Percentiles rank a stretch among this genome's conserved stretches.
Conservation (phyloP, 2,888 invertebrate species). For the Melinopterus prodromus region DNA sequence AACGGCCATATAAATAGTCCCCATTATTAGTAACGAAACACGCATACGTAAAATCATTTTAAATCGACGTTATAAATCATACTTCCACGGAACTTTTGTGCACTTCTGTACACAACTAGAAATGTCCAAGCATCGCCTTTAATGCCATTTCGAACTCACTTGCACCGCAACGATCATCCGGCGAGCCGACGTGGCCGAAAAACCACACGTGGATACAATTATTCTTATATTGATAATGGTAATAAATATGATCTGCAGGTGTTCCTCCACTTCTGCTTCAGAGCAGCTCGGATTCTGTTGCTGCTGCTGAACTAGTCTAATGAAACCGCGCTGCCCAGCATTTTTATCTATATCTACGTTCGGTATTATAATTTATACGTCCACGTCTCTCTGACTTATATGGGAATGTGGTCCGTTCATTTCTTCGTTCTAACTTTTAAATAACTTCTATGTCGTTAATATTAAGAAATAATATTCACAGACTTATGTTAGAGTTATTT, state of each 20-base stretch:
- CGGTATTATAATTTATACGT: background rate
- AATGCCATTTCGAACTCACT: background rate
- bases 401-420: background rate
- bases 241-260: constrained; percentile 30
- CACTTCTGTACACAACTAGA: constrained; percentile 4
- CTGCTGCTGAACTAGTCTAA: constrained; percentile 4
- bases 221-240: constrained; percentile 29
- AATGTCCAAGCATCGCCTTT: background rate
- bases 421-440: background rate
- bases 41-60: background rate
- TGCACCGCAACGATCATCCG: background rate
- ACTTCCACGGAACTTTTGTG: background rate
- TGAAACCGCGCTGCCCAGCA: background rate
- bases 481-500: too few relatives aligned
- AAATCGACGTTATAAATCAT: background rate
- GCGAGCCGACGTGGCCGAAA: constrained; percentile 18
- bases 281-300: too few relatives aligned
- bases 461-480: background rate
- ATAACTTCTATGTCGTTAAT: background rate
- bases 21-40: constrained; percentile 4
- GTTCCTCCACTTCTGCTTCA: constrained; percentile 13
- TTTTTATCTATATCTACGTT: background rate
- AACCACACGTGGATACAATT: constrained; percentile 17
- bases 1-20: background rate
- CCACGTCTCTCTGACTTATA: background rate